Conservation (phyloP, 2,888 invertebrate genomes). For the Nephrotoma appendiculata region DNA sequence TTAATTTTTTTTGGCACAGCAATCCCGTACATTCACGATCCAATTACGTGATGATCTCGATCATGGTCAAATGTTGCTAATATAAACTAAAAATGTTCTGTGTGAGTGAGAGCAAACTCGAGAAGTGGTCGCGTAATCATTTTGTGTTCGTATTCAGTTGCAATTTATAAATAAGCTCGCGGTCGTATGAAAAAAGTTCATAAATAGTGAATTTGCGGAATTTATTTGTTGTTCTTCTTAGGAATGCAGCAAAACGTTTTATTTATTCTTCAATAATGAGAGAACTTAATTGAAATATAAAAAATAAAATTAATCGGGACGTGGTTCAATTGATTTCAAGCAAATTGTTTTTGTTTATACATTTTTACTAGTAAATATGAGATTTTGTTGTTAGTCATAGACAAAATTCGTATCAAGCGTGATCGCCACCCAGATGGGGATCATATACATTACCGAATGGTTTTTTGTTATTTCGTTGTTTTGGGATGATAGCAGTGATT, state of each 20-base stretch:
- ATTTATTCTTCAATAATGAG: too few species aligned
- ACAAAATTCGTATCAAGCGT: background rate
- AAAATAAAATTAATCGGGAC: background rate
- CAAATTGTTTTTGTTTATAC: background rate
- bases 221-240: background rate
- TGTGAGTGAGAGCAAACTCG: background rate
- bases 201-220: background rate
- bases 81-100: background rate
- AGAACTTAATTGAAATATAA: background rate
- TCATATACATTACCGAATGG: background rate
- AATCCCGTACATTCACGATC: background rate
- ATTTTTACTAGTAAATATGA: background rate
- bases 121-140: too few species aligned
- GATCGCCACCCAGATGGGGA: background rate
- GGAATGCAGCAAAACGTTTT: background rate
- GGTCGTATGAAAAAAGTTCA: background rate
- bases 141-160: too few species aligned
- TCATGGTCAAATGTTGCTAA: background rate
- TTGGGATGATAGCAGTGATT: background rate
- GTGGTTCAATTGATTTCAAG: background rate
- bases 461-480: background rate
- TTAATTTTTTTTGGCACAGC: background rate
- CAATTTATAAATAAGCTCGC: too few species aligned
- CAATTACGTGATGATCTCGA: background rate
- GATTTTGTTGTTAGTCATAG: background rate